Percentiles rank a stretch among this genome's conserved stretches.
phyloP scores from a whole-genome alignment of 2,888 invertebrate genomes.

The Apamea anceps region DNA sequence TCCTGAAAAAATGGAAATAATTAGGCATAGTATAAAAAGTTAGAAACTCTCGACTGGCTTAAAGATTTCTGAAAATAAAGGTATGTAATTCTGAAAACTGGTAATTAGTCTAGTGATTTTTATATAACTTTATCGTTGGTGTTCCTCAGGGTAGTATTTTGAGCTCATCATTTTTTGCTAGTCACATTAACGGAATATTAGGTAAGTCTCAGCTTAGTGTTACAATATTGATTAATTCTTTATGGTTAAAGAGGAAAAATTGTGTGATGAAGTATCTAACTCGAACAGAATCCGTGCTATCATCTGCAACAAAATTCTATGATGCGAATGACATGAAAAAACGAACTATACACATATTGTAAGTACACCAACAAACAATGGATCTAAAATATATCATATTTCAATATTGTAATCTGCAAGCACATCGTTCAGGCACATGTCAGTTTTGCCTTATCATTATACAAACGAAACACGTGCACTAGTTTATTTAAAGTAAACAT shows the following conservation, averaged over 20 bases:
- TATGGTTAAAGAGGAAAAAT: too few relatives aligned
- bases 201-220: too few relatives aligned
- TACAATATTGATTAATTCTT: neutral
- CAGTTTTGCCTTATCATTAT: slow-evolving; percentile 39
- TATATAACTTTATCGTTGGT: neutral
- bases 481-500: slow-evolving; percentile 49
- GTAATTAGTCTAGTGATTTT: neutral
- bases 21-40: slow-evolving; percentile 22
- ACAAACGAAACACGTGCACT: slow-evolving; percentile 49
- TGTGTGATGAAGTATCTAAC: neutral
- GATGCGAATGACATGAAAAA: neutral
- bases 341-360: neutral
- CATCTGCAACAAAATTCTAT: neutral
- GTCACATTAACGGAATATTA: neutral
- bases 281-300: neutral
- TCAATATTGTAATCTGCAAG: slow-evolving; percentile 33
- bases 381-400: slow-evolving; percentile 21
- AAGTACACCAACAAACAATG: neutral
- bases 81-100: neutral
- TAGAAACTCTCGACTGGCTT: neutral
- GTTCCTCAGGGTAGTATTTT: slow-evolving; percentile 7
- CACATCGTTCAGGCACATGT: slow-evolving; percentile 33
- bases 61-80: neutral
- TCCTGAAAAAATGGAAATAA: slow-evolving; percentile 53
- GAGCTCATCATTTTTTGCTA: neutral